Base-by-base conservation (phyloP, 2,113 vertebrate genomes). In the Kryptolebias marmoratus region DNA sequence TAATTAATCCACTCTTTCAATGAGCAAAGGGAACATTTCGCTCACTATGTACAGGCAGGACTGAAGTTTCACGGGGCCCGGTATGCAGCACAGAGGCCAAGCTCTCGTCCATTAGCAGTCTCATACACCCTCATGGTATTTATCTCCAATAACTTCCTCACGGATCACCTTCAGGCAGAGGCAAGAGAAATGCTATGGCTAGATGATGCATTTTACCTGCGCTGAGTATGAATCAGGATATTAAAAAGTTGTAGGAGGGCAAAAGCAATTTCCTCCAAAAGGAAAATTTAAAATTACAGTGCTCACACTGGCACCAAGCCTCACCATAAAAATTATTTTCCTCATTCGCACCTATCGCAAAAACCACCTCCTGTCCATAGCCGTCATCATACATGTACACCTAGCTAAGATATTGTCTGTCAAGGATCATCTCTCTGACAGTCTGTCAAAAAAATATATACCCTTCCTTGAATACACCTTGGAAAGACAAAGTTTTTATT, bases 251-350 rank as follows among this genome's bases (percentile, higher is more conserved):
- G 87, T 86, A 83, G 82, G 53, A 87, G 87, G 78, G 79, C 84
- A 89, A 90, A 91, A 87, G 84, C 91, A 93, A 92, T 94, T 92
- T 95, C 89, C 90, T 86, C 80, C 56, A 83, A 73, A 88, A 84
- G 76, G 81, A 59, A 62, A 77, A 85, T 84, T 87, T 77, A 64
- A 86, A 91, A 90, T 90, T 82, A 88, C 77, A 83, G 77, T 64
- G 52, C 78, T 81, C 74, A 52, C 60, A 68, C 67, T 73, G 68
- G 75, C 66, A 50, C 72, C 27, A 80, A 77, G 79, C 84, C 84
- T 54, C 42, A 61, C 79, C 49, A 28, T 60, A 48, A 82, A 57
- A 84, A 81, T 84, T 16, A 83, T 79, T 82, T 76, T 79, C 62
- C 22, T 68, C 60, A 1, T 74, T 72, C 39, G 54, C 42, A 54